A percentile compares a stretch with the other conserved stretches of the same genome.
phyloP scores from a whole-genome alignment of 2,113 vertebrate genomes.

The Struthidea cinerea region DNA sequence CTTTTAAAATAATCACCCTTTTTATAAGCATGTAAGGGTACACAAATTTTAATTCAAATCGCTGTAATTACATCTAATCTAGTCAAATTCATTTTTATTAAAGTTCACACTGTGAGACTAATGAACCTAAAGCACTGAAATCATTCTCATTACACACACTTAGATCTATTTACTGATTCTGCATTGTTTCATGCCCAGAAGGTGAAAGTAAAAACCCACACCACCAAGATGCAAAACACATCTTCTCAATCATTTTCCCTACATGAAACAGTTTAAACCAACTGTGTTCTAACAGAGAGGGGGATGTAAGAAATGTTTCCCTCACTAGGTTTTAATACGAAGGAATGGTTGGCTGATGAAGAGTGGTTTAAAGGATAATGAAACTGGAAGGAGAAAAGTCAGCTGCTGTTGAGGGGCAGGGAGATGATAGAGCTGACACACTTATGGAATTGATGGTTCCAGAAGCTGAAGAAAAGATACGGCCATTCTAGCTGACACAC shows the following conservation, averaged over 20 bases:
- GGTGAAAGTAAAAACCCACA: neutral
- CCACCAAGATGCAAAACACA: neutral
- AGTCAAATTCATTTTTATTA: conserved; percentile 39
- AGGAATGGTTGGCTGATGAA: neutral
- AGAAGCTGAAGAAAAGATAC: neutral
- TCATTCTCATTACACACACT: neutral
- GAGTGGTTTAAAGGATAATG: neutral
- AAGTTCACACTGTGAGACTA: conserved; percentile 49
- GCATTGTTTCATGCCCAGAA: neutral
- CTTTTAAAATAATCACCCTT: neutral
- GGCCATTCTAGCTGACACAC: neutral
- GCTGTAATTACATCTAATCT: conserved; percentile 46
- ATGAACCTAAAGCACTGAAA: conserved; percentile 42
- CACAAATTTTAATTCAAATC: conserved; percentile 22
- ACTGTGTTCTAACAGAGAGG: neutral
- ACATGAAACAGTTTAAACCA: neutral
- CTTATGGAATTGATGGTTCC: neutral
- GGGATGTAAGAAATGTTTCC: neutral
- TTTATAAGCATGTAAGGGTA: neutral
- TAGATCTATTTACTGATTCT: neutral
- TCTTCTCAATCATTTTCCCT: neutral
- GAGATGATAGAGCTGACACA: neutral
- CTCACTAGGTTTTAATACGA: neutral
- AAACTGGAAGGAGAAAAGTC: neutral
- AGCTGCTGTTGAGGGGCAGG: neutral